These are phyloP conservation scores for Noctuana brunneofusca DNA, from an alignment of 2,888 invertebrate genomes.

Conservation along the genomic window DNA sequence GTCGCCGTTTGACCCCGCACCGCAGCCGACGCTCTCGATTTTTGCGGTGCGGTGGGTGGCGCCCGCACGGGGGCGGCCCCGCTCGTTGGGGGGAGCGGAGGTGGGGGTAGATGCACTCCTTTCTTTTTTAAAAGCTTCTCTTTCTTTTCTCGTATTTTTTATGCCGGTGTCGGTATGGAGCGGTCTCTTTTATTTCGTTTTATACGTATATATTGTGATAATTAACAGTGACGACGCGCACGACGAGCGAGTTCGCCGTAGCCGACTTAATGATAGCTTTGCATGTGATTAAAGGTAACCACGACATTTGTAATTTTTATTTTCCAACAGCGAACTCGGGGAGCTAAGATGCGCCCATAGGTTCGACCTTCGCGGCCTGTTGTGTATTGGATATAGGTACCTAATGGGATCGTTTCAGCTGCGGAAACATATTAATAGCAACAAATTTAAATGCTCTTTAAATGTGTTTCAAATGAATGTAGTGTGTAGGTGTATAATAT, in stretches of 20 bases:
- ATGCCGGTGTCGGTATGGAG: slow-evolving; percentile 77
- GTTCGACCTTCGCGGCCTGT: slow-evolving; percentile 47
- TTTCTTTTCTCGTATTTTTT: slow-evolving; percentile 83
- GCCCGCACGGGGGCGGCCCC: slow-evolving; percentile 80
- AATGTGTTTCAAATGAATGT: slow-evolving; percentile 48
- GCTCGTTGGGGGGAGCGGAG: slow-evolving; percentile 68
- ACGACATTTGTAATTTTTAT: slow-evolving; percentile 71
- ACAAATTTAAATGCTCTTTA: slow-evolving; percentile 61
- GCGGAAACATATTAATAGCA: slow-evolving; percentile 59
- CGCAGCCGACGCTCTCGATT: slow-evolving; percentile 83
- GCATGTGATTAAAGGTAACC: slow-evolving; percentile 79
- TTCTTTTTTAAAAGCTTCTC: slow-evolving; percentile 82
- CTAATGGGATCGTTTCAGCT: slow-evolving; percentile 54
- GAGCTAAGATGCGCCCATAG: slow-evolving; percentile 42
- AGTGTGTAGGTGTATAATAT: slow-evolving; percentile 43
- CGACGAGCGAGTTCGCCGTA: slow-evolving; percentile 72
- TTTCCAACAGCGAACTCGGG: slow-evolving; percentile 51
- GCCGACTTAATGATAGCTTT: slow-evolving; percentile 78
- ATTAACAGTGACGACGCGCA: slow-evolving; percentile 80
- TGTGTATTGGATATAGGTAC: slow-evolving; percentile 57
- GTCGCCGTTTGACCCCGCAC: slow-evolving; percentile 82
- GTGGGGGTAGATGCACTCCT: slow-evolving; percentile 81
- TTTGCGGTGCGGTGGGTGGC: slow-evolving; percentile 86
- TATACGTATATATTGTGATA: slow-evolving; percentile 78
- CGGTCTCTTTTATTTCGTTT: slow-evolving; percentile 78